Percentiles rank a stretch among this genome's conserved stretches.
These are phyloP conservation scores for Fukomys damarensis DNA, from an alignment of 2,113 vertebrate genomes.

Conservation along the genomic window DNA sequence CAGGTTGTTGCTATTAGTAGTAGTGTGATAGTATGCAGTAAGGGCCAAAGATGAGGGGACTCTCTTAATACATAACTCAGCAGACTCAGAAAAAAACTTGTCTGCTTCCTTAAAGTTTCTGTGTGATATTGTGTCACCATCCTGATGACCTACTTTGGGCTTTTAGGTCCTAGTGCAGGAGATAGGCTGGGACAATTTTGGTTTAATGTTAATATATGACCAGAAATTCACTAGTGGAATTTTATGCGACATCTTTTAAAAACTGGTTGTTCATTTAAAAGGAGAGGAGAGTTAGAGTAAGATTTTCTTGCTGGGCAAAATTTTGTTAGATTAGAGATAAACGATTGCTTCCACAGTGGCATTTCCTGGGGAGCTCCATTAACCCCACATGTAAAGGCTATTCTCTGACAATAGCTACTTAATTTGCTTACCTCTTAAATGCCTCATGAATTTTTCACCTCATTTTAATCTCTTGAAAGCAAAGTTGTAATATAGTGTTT, in stretches of 20 bases:
- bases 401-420: background rate
- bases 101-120: background rate
- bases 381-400: rapidly evolving
- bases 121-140: background rate
- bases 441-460: background rate
- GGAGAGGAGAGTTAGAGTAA: background rate
- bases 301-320: background rate
- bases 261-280: background rate
- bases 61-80: background rate
- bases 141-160: background rate
- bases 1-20: background rate
- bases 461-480: constrained; percentile 15
- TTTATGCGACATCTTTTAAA: background rate
- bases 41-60: too few species aligned
- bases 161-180: background rate
- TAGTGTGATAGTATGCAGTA: background rate
- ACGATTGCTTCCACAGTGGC: background rate
- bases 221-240: background rate
- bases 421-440: background rate
- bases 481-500: background rate
- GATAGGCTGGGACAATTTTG: background rate
- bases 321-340: constrained; percentile 41
- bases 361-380: background rate
- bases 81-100: background rate
- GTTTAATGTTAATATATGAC: background rate